phyloP scores from a whole-genome alignment of 2,113 vertebrate genomes.

The Anarhynchus alexandrinus region DNA sequence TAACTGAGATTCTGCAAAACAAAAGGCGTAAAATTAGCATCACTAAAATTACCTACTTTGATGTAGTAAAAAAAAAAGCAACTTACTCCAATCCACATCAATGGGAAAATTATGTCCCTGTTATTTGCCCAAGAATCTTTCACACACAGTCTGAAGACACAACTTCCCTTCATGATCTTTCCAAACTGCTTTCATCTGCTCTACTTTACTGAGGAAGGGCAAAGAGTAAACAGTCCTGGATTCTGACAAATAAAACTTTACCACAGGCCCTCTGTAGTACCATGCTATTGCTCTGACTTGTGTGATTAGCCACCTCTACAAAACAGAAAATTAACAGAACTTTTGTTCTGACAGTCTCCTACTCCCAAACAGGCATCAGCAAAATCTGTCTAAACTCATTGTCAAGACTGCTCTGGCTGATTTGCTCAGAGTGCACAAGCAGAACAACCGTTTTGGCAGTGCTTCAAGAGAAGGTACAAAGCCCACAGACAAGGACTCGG shows the following conservation, averaged over 20 bases:
- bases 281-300: neutral
- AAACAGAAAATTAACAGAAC: neutral
- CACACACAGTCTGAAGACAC: neutral
- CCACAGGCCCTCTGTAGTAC: neutral
- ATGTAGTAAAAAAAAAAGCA: neutral
- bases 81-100: neutral
- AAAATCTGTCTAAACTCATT: neutral
- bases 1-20: conserved; percentile 90
- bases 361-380: neutral
- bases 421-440: neutral
- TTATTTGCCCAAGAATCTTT: neutral
- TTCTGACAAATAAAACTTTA: neutral
- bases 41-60: neutral
- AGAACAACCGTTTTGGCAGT: neutral
- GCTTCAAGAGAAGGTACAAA: neutral
- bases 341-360: neutral
- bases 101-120: neutral
- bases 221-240: neutral
- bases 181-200: neutral
- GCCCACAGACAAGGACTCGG: neutral
- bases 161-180: neutral
- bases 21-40: conserved; percentile 13
- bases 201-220: neutral
- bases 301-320: neutral
- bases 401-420: neutral